Evolutionary conservation across 1,140 invertebrate genomes (phyloP), one percentile per base, ranked within the genome.

Genomic region (Zeugodacus cucurbitae): DNA sequence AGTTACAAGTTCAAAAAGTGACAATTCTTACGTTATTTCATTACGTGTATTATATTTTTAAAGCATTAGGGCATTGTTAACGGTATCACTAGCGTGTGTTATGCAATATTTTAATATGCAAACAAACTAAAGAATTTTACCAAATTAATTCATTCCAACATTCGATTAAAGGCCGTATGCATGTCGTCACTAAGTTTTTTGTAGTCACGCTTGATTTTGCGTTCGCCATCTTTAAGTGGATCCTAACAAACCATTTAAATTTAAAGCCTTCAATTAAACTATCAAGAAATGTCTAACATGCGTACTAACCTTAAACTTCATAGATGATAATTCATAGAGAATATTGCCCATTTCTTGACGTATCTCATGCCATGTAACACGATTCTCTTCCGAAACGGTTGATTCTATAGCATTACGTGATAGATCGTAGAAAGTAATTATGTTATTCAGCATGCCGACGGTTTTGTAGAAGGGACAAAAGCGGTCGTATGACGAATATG

Each of bases 381-480:
- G 89, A 1, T 88, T 87, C 10, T 93, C 92, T 0, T 88, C 64
- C 0, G 37, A 41, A 14, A 89, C 86, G 0, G 92, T 91, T 1
- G 85, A 85, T 37, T 88, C 59, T 0, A 93, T 90, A 1, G 90
- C 86, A 57, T 48, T 58, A 1, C 89, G 34, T 3, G 91, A 88
- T 4, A 44, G 11, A 0, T 64, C 90, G 48, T 91, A 89, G 67
- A 93, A 93, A 29, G 86, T 74, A 20, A 93, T 91, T 88, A 93
- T 93, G 41, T 91, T 91, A 7, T 70, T 89, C 0, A 93, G 87
- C 92, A 93, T 93, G 41, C 89, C 90, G n/a, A 90, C 90, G 0
- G 92, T 93, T 88, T 93, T 93, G 88, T 91, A 93, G 89, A 93
- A 93, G 14, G 92, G 92, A 29, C 92, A 93, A 85, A 48, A 91